A percentile compares a stretch with the other conserved stretches of the same genome.
Evolutionary conservation across 2,888 invertebrate species (phyloP).

Genomic region (Ophion costatus): DNA sequence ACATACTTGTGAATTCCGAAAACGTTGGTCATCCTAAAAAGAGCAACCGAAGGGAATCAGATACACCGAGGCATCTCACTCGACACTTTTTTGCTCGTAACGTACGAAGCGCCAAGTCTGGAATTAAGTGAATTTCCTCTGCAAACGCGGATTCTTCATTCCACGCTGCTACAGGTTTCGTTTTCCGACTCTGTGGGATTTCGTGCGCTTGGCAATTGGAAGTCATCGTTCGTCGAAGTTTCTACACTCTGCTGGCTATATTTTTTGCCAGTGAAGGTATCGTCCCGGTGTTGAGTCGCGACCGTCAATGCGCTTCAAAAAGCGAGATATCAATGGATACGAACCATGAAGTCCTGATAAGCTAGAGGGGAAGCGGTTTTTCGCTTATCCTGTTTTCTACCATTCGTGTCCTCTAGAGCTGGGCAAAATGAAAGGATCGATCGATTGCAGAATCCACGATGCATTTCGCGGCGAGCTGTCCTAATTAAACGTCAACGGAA

Average conservation of each 20-base stretch:
- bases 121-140: too few relatives aligned
- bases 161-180: too few relatives aligned
- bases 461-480: constrained; percentile 23
- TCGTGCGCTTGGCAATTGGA: too few relatives aligned
- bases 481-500: constrained; percentile 77
- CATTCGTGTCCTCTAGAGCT: constrained; percentile 1
- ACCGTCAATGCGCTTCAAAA: neutral
- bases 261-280: neutral
- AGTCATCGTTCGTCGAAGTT: neutral
- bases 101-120: too few relatives aligned
- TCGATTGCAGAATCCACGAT: constrained; percentile 30
- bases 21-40: too few relatives aligned
- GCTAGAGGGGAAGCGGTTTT: constrained; percentile 11
- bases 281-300: neutral
- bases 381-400: neutral
- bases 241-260: neutral
- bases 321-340: neutral
- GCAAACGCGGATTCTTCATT: too few relatives aligned
- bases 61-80: too few relatives aligned
- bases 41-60: too few relatives aligned
- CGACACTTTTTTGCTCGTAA: too few relatives aligned
- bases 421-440: constrained; percentile 58
- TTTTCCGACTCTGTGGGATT: too few relatives aligned
- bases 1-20: neutral
- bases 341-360: constrained; percentile 8